Evolutionary conservation across 2,888 invertebrate species (phyloP).

Genomic region (Seira ritae): DNA sequence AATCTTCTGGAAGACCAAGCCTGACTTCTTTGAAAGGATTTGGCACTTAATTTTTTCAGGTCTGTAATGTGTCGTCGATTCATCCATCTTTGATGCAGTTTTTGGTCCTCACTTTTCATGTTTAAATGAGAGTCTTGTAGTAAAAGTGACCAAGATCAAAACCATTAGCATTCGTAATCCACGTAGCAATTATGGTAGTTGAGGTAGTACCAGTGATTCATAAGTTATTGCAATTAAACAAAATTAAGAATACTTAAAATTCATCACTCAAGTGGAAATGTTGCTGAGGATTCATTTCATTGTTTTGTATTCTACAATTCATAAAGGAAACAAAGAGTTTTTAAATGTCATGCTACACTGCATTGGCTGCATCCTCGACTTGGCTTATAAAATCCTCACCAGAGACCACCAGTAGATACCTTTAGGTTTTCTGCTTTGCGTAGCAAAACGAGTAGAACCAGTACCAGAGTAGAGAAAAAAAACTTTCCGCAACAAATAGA

Average conservation of each 20-base stretch:
- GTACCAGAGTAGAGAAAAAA: neutral
- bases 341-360: neutral
- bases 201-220: neutral
- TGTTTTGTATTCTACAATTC: no score
- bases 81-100: no score
- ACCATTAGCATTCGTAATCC: constrained; percentile 55
- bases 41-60: no score
- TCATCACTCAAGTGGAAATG: neutral
- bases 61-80: no score
- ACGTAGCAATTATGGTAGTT: constrained; percentile 25
- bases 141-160: constrained; percentile 54
- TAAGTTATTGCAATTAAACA: neutral
- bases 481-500: neutral
- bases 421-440: neutral
- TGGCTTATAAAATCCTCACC: neutral
- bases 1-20: no score
- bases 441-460: neutral
- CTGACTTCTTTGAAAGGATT: no score
- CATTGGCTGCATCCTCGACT: neutral
- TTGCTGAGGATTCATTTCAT: neutral
- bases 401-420: constrained; percentile 3
- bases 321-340: neutral
- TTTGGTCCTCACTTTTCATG: no score
- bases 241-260: neutral
- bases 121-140: no score